Conservation (phyloP, 2,113 vertebrate species). For the Nesogale talazaci region DNA sequence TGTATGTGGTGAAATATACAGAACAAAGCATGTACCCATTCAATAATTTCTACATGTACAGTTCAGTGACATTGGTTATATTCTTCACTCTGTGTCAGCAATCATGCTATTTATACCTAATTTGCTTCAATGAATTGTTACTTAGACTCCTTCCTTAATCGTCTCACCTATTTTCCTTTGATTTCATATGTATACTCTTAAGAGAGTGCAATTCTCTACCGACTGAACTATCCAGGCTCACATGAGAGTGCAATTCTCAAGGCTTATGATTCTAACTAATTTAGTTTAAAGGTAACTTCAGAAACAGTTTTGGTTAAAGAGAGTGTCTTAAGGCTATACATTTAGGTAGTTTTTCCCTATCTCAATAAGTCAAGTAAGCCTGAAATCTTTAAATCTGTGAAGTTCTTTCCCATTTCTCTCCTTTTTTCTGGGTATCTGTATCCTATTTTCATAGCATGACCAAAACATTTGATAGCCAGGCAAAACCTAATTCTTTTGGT, state of each 20-base stretch:
- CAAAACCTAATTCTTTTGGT: not conserved
- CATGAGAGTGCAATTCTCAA: not conserved
- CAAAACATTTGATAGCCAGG: not conserved
- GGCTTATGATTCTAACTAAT: not conserved
- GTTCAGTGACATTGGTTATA: not conserved
- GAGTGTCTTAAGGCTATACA: not conserved
- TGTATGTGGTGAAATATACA: not conserved
- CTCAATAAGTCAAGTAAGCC: not conserved
- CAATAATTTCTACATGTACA: not conserved
- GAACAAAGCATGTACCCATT: not conserved
- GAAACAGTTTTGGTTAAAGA: not conserved
- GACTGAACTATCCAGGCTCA: no score
- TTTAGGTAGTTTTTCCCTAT: not conserved
- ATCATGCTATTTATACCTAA: not conserved
- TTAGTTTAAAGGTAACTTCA: not conserved
- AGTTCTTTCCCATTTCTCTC: not conserved
- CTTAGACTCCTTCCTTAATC: not conserved
- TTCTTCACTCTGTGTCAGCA: not conserved
- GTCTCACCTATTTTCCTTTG: not conserved
- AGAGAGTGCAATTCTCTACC: not conserved
- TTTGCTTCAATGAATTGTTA: not conserved
- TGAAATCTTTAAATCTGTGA: not conserved
- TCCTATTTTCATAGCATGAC: no score
- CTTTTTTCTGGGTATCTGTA: not conserved
- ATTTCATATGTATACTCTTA: not conserved